Base-by-base conservation (phyloP, 1,140 invertebrate genomes). In the Archivesica marissinica region DNA sequence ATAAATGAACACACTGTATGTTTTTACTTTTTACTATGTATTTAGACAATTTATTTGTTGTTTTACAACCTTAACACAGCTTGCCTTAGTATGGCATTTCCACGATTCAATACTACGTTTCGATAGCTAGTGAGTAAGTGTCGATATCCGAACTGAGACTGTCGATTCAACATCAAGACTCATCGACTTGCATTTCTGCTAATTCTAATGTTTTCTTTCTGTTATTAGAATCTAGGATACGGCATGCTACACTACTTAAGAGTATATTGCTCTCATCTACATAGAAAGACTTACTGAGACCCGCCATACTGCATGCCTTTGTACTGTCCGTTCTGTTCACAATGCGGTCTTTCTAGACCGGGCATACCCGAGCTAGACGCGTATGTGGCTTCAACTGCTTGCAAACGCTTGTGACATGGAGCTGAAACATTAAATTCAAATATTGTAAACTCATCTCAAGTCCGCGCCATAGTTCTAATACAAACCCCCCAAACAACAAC, bases 381-480 rank as follows among this genome's bases (percentile, higher is more conserved):
- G 6, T 64, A 50, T n/a, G 30, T 44, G 17, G 76, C 84, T 0
- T 74, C n/a, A 0, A 80, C 47, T 17, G 25, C 38, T 3, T 50
- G 76, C 39, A 79, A 38, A 2, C 39, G 7, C 11, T 20, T 20
- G 6, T 35, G 52, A 59, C 83, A 88, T 41, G 83, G 39, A 35
- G 83, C 77, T 79, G 33, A 77, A 77, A 59, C 6, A 38, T 41
- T n/a, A n/a, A n/a, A n/a, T n/a, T n/a, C n/a, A n/a, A n/a, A n/a
- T n/a, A n/a, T n/a, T n/a, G n/a, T n/a, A n/a, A n/a, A n/a, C n/a
- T n/a, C n/a, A n/a, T n/a, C n/a, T n/a, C n/a, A n/a, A n/a, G n/a
- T n/a, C n/a, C n/a, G n/a, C n/a, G n/a, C n/a, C n/a, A n/a, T n/a
- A n/a, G n/a, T n/a, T n/a, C n/a, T n/a, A n/a, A n/a, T n/a, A n/a